Base-by-base conservation (phyloP, 2,113 vertebrate species). In the Zosterops borbonicus region DNA sequence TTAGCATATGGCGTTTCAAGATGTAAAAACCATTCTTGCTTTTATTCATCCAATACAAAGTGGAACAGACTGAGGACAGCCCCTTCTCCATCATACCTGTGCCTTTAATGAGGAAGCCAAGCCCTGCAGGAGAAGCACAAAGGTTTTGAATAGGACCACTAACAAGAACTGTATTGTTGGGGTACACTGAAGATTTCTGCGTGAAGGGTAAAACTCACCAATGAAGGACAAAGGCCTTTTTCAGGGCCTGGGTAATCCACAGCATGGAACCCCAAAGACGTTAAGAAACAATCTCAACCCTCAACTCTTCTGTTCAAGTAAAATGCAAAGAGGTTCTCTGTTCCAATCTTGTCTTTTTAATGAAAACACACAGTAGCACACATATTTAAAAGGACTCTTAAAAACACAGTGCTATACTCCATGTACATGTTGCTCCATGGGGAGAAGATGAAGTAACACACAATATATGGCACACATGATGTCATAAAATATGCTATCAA, bases 1-100 rank as follows among this genome's bases (percentile, higher is more conserved):
- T 86, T 84, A 95, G 95, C 96, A 97, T 95, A 93, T 89, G 80
- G 92, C 5, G 14, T 81, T 74, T 67, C 53, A 93, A 81, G 71
- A 92, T 42, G 64, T 83, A 92, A 85, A 96, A 96, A 89, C 14
- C 64, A 67, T 49, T 90, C 77, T 67, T 92, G 71, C 73, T 95
- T 92, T 82, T 88, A 87, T 81, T 94, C 82, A 88, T 78, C 63
- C 68, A 77, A 37, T 25, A 87, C 0, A 1, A 92, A 78, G 52
- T 4, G 19, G 59, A 52, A 37, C 25, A 87, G 62, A 52, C 35
- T 37, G 55, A 82, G 82, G 64, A 41, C 12, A 44, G 49, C 62
- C 59, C 52, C 9, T 74, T 69, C 73, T 86, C 17, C 20, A 35
- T 20, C 24, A 24, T 27, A 69, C 44, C 53, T 58, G 42, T 18